phyloP scores from a whole-genome alignment of 2,113 vertebrate genomes.

The Raja brachyura region DNA sequence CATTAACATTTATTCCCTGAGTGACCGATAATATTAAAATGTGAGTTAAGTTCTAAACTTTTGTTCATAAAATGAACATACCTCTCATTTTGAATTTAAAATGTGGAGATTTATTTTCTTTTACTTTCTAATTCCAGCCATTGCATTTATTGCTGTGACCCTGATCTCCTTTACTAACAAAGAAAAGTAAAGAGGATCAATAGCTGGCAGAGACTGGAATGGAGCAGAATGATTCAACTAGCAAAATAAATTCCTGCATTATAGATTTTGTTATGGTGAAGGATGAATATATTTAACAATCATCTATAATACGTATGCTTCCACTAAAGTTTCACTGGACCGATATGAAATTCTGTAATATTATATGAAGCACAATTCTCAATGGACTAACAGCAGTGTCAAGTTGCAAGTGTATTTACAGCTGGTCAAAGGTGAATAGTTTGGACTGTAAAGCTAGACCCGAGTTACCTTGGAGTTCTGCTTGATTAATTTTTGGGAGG shows the following conservation, averaged over 20 bases:
- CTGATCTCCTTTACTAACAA: neutral
- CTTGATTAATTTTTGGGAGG: neutral
- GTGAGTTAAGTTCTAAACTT: too few species aligned
- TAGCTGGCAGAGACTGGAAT: neutral
- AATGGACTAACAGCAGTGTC: neutral
- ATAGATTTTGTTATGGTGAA: neutral
- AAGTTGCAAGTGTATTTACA: neutral
- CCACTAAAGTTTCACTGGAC: neutral
- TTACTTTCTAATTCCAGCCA: neutral
- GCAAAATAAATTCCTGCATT: neutral
- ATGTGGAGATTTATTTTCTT: neutral
- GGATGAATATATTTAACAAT: neutral
- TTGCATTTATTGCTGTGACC: neutral
- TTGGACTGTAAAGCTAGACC: neutral
- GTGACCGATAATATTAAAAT: too few species aligned
- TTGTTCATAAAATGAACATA: neutral
- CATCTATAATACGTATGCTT: neutral
- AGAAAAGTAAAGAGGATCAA: neutral
- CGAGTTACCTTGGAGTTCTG: neutral
- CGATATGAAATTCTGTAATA: neutral
- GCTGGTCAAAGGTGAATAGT: neutral
- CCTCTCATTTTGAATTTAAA: neutral
- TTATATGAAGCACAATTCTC: neutral
- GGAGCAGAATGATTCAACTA: neutral
- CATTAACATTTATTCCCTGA: too few species aligned